These are phyloP conservation scores for Sebastes aleutianus DNA, from an alignment of 2,797 vertebrate genomes.

Conservation along the genomic window DNA sequence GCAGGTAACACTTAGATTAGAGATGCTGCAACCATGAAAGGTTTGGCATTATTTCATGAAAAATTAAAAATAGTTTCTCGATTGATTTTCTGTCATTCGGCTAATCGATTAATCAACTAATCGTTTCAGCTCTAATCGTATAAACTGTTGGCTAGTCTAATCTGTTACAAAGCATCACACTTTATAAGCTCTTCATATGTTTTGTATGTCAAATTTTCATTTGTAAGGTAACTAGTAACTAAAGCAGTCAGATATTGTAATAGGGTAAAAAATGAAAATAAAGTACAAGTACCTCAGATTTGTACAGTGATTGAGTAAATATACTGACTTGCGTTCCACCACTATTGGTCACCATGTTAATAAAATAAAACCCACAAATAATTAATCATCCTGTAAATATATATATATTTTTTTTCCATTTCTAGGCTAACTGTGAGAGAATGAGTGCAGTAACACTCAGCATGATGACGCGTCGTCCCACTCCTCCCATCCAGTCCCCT, in stretches of 20 bases:
- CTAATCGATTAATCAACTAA: neutral
- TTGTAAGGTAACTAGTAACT: neutral
- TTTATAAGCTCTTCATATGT: neutral
- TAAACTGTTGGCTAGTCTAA: neutral
- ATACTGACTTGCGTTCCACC: neutral
- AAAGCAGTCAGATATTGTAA: neutral
- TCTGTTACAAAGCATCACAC: neutral
- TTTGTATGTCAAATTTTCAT: neutral
- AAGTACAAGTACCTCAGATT: neutral
- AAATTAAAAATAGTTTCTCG: neutral
- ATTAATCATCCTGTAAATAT: neutral
- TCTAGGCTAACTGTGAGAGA: constrained; percentile 53
- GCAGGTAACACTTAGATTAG: neutral
- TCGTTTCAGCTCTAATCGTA: neutral
- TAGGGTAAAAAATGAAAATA: neutral
- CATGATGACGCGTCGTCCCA: neutral
- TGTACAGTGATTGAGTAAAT: neutral
- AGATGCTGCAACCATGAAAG: neutral
- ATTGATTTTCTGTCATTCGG: neutral
- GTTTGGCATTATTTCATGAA: neutral
- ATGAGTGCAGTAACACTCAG: neutral
- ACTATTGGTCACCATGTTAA: neutral
- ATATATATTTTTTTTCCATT: neutral
- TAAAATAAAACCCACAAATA: neutral
- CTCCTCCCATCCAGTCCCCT: neutral